These are phyloP conservation scores for Pristionchus exspectatus DNA, from an alignment of 2,888 invertebrate genomes.

Conservation along the genomic window DNA sequence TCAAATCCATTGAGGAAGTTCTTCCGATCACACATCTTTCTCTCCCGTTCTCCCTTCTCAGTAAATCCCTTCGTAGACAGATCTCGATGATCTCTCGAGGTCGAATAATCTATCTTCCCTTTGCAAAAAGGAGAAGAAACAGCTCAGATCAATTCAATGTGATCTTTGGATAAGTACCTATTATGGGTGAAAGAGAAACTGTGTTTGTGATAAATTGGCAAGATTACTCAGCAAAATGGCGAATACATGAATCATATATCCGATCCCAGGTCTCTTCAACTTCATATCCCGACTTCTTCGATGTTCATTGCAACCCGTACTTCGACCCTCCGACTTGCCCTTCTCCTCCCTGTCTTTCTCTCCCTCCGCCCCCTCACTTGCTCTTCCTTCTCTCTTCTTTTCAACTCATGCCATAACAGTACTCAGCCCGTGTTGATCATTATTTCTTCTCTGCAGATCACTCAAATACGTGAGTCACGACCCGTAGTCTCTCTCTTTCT, in stretches of 20 bases:
- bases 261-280: not conserved
- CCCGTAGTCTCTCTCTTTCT: not conserved
- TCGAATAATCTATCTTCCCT: not conserved
- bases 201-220: not conserved
- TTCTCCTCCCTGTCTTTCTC: not conserved
- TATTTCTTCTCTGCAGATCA: conserved; percentile 1
- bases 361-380: conserved; percentile 20
- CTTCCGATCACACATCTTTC: not conserved
- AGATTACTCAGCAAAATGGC: not conserved
- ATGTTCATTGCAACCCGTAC: not conserved
- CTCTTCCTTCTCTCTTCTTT: conserved; percentile 4
- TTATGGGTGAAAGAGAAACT: not conserved
- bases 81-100: not conserved
- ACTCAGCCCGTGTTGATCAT: not conserved
- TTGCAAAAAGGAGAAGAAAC: not conserved
- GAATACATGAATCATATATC: not conserved
- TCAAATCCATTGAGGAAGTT: not conserved
- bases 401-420: not conserved
- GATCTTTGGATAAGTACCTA: not conserved
- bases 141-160: not conserved
- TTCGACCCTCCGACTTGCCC: not conserved
- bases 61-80: not conserved
- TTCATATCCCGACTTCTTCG: not conserved
- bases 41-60: not conserved
- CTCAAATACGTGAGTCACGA: not conserved